Base-by-base conservation (phyloP, 2,113 vertebrate genomes). In the Poeciliopsis prolifica region DNA sequence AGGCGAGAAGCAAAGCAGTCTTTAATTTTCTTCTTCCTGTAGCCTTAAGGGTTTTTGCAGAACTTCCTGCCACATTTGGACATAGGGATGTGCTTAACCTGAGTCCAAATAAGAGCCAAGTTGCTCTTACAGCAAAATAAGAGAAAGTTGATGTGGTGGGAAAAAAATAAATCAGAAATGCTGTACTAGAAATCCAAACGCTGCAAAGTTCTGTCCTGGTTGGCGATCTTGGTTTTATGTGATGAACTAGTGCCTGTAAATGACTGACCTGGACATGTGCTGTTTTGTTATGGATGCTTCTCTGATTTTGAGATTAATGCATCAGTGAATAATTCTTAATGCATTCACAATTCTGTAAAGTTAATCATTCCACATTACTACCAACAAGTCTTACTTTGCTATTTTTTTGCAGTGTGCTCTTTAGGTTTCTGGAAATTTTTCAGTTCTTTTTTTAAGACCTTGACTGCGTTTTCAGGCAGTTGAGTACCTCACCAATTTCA, bases 11-110 rank as follows among this genome's bases (percentile, higher is more conserved):
- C 35, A 0, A 61, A 40, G 28, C 28, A 7, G 8, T 72, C 19
- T 12, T 42, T 48, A 62, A 51, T 68, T 2, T 14, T 61, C 42
- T 15, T 64, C 15, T 30, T 60, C 14, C 29, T 79, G 33, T 22
- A 48, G 30, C 12, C 13, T 33, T 2, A 60, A 9, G 14, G 61
- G 44, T 48, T 48, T 48, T 42, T 35, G 8, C 68, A 63, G 40
- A 22, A 44, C 29, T 62, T 72, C 26, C 40, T 68, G 54, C 9
- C 62, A 58, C 26, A 3, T 68, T 72, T 72, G 12, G 65, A 37
- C 35, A 15, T 29, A 12, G 30, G 12, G 22, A 19, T 10, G 15
- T 13, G 3, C 22, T 26, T 61, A 67, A n/a, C 31, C 48, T 33
- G 17, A 5, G 35, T 30, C 33, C 15, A 5, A 9, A n/a, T 37